A percentile compares a stretch with the other conserved stretches of the same genome.
phyloP scores from a whole-genome alignment of 2,888 invertebrate genomes.

The Habrosyne pyritoides region DNA sequence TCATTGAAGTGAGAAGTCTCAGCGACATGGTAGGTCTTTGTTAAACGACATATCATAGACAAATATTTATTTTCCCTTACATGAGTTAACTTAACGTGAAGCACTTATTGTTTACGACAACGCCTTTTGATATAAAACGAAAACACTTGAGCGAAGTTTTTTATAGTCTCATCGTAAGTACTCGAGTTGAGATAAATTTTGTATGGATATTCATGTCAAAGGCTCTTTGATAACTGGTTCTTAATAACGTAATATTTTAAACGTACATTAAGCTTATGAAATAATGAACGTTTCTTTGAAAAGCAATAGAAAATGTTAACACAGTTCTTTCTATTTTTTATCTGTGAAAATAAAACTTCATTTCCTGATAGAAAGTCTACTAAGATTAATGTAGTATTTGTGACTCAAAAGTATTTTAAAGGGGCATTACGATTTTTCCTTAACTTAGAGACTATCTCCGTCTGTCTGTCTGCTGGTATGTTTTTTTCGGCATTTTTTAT shows the following conservation, averaged over 20 bases:
- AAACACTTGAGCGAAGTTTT: constrained; percentile 23
- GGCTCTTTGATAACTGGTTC: background rate
- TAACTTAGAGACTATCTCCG: no score
- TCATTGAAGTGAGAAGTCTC: no score
- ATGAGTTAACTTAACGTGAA: constrained; percentile 1
- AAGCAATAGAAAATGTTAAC: no score
- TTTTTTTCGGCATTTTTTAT: no score
- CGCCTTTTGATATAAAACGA: constrained; percentile 28
- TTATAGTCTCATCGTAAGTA: constrained; percentile 20
- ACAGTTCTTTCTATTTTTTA: no score
- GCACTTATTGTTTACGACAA: constrained; percentile 26
- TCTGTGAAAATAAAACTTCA: no score
- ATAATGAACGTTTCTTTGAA: no score
- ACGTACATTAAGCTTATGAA: background rate
- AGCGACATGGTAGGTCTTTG: background rate
- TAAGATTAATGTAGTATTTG: no score
- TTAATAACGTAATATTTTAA: background rate
- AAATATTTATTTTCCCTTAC: background rate
- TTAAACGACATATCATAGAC: background rate
- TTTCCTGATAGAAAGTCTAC: no score
- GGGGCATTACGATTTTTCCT: no score
- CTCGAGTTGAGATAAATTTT: constrained; percentile 6
- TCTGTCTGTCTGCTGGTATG: no score
- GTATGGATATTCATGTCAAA: background rate
- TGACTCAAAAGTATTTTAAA: no score